Percentiles rank a stretch among this genome's conserved stretches.
These are phyloP conservation scores for Manis pentadactyla DNA, from an alignment of 2,797 vertebrate species.

Conservation along the genomic window DNA sequence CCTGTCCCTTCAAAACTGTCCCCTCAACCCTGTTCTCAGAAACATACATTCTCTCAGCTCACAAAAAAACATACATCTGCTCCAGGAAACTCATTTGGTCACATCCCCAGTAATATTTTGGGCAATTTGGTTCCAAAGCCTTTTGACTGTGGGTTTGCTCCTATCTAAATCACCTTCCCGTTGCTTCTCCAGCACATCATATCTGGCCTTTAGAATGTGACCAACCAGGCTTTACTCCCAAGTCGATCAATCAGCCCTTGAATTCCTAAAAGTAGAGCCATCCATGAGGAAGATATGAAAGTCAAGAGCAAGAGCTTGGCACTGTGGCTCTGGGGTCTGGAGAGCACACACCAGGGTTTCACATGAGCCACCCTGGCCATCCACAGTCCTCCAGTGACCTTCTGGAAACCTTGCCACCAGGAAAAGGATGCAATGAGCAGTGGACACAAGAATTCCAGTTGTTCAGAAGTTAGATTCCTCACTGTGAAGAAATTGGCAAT, in stretches of 20 bases:
- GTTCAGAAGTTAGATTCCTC: neutral
- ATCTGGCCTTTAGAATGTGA: neutral
- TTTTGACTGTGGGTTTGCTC: neutral
- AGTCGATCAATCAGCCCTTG: neutral
- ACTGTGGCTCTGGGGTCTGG: neutral
- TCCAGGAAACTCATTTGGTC: neutral
- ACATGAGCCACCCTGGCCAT: neutral
- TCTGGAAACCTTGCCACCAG: neutral
- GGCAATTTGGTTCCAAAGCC: neutral
- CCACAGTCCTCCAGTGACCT: neutral
- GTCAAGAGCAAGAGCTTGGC: neutral
- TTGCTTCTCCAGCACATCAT: neutral
- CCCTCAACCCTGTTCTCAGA: neutral
- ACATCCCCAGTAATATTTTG: neutral
- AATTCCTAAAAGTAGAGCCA: conserved; percentile 26
- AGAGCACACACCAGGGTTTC: neutral
- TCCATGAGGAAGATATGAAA: neutral
- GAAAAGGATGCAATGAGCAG: neutral
- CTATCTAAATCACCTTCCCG: neutral
- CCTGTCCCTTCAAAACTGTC: neutral
- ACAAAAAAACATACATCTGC: neutral
- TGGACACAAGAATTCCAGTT: neutral
- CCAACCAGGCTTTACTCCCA: neutral
- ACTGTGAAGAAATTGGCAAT: neutral
- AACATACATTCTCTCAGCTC: neutral